Base-by-base conservation (phyloP, 2,113 vertebrate genomes). In the Calidris pugnax region DNA sequence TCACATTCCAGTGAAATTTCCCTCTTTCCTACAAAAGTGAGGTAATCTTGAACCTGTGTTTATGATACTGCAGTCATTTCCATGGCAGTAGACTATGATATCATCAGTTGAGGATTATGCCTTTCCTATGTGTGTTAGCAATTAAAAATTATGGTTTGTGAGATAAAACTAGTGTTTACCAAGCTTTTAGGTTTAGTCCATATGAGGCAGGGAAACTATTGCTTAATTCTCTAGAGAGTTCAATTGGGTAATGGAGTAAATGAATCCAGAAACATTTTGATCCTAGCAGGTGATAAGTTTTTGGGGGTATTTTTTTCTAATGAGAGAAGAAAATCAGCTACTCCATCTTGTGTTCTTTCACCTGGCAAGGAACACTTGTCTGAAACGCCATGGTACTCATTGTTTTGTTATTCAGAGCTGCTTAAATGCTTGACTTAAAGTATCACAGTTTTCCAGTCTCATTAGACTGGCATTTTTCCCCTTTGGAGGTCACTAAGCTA, bases 21-120 rank as follows among this genome's bases (percentile, higher is more conserved):
- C 67, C 67, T 96, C 67, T 95, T 96, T 97, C 92, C 87, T 91
- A 87, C 21, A 37, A 81, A 97, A 93, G 86, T 97, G 95, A 97
- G 67, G 89, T 97, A 91, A 91, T 89, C 92, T 94, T 80, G 96
- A 95, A 96, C 57, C 81, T 92, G 57, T 98, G 97, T 98, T 98
- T 98, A 91, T 97, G 90, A 66, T 91, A 71, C 57, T 93, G 80
- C 85, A 95, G 62, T 79, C 60, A 95, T 98, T 98, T 97, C 97
- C 96, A 98, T 98, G 94, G 96, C 91, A 97, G 76, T 96, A 98
- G 96, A 98, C 98, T 96, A 80, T 97, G 95, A 98, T 96, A 96
- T 97, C 98, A 98, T 97, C 89, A 90, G 85, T 87, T 78, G 84
- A 95, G 93, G 93, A 89, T 95, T 96, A 78, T 90, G 89, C 91